These are phyloP conservation scores for Psittacula echo DNA, from an alignment of 2,797 vertebrate species.

Conservation along the genomic window DNA sequence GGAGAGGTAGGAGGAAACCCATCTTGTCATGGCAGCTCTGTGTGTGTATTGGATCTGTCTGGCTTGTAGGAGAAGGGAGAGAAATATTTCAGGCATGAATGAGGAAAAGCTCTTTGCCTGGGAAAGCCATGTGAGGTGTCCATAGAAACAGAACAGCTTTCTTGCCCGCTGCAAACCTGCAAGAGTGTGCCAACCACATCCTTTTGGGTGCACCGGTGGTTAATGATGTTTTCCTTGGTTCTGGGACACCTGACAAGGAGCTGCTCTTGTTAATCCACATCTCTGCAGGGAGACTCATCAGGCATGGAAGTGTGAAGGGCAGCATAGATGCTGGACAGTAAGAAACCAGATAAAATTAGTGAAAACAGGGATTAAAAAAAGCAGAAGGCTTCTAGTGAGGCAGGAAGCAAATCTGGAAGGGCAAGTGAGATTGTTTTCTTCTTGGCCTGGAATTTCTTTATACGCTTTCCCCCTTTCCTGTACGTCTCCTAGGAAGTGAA, in stretches of 20 bases:
- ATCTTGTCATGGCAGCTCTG: neutral
- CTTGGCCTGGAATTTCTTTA: neutral
- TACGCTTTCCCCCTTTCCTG: neutral
- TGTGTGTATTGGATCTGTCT: neutral
- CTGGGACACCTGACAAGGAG: neutral
- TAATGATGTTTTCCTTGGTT: neutral
- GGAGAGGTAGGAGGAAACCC: neutral
- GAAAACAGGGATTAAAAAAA: neutral
- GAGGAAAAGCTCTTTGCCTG: neutral
- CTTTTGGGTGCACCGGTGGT: neutral
- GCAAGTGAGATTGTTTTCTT: neutral
- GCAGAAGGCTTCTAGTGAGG: neutral
- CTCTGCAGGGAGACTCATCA: neutral
- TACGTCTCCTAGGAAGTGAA: neutral
- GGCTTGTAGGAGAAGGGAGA: neutral
- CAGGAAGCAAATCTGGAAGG: neutral
- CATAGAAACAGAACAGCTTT: neutral
- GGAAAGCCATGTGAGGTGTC: neutral
- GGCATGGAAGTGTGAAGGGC: neutral
- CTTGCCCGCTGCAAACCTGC: neutral
- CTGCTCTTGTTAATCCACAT: neutral
- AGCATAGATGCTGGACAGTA: neutral
- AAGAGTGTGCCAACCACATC: neutral
- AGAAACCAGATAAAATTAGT: neutral
- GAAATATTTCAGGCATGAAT: neutral